Conservation (phyloP, 1,140 invertebrate species). For the Cyrtorhinus lividipennis region DNA sequence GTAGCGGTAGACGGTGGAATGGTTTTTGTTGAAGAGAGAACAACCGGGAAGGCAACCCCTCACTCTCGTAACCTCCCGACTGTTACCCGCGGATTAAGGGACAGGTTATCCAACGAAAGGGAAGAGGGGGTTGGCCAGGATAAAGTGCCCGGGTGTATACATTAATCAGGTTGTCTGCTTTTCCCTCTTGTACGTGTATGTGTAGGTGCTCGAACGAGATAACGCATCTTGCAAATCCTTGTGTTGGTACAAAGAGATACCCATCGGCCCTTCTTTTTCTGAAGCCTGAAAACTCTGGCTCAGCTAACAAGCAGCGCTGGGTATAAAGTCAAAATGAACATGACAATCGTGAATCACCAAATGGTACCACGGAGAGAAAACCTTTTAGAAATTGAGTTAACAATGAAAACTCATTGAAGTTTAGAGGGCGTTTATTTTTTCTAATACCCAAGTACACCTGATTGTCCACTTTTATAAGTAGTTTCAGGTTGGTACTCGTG, state of each 20-base stretch:
- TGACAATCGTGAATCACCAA: no score
- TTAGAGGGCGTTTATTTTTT: no score
- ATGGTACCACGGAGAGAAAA: no score
- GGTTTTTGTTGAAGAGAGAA: background rate
- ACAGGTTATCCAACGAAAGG: no score
- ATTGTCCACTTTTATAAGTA: no score
- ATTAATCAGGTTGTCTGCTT: conserved; percentile 8
- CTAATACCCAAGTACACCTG: no score
- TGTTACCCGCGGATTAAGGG: conserved; percentile 1
- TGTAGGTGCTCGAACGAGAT: background rate
- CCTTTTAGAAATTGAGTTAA: no score
- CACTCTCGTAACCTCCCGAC: background rate
- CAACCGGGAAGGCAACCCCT: background rate
- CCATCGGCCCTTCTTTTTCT: no score
- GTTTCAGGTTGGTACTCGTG: no score
- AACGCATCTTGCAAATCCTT: background rate
- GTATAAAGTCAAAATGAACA: no score
- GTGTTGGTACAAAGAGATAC: background rate
- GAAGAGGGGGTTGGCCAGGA: background rate
- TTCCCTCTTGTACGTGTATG: background rate
- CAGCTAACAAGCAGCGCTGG: background rate
- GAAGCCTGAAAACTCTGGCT: no score
- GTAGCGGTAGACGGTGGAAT: background rate
- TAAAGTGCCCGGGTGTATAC: background rate
- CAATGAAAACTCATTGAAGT: no score